Evolutionary conservation across 37 sponge, comb jelly and placozoan genomes (phyloP).

Genomic region (Chondrosia reniformis): DNA sequence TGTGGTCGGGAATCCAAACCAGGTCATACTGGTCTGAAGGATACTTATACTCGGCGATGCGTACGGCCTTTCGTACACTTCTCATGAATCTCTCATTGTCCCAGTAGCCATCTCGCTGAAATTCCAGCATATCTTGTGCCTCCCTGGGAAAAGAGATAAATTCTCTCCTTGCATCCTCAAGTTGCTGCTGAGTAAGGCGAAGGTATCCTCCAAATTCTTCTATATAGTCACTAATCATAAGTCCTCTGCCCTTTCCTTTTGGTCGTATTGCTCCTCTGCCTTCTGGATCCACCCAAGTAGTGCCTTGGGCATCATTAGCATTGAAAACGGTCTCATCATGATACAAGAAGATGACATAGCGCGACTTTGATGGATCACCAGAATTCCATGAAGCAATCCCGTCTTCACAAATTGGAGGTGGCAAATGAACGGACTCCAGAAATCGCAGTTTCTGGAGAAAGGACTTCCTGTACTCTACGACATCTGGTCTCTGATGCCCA

Average conservation of each 20-base stretch:
- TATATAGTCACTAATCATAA: constrained; percentile 20
- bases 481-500: constrained; percentile 56
- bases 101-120: constrained; percentile 38
- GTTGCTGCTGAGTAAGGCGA: background rate
- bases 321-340: constrained; percentile 21
- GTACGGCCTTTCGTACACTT: constrained; percentile 26
- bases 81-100: constrained; percentile 30
- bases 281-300: background rate
- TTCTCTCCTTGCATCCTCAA: too few species aligned
- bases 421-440: too few species aligned
- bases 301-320: background rate
- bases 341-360: constrained; percentile 1
- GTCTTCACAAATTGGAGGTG: too few species aligned
- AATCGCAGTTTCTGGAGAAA: background rate
- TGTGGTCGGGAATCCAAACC: constrained; percentile 35
- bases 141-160: too few species aligned
- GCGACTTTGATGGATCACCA: background rate
- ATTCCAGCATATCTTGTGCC: constrained; percentile 14
- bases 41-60: constrained; percentile 30
- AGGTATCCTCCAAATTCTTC: constrained; percentile 32
- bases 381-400: background rate
- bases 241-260: constrained; percentile 7
- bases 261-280: background rate
- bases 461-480: constrained; percentile 21
- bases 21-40: constrained; percentile 21